Evolutionary conservation across 2,797 vertebrate genomes (phyloP).

Genomic region (Sparidentex hasta): DNA sequence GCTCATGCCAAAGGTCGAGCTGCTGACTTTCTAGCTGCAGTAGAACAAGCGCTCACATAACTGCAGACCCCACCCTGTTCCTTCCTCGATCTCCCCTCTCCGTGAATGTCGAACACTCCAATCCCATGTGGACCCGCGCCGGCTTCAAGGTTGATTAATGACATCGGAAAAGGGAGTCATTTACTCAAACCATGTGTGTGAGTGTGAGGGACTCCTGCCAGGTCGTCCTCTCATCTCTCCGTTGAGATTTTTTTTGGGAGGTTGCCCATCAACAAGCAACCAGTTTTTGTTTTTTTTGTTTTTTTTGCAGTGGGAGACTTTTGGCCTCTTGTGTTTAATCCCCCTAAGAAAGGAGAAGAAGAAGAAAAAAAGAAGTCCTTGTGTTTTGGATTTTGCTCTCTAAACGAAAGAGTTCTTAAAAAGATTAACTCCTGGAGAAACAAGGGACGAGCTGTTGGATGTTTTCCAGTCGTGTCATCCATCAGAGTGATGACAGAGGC

Average conservation of each 20-base stretch:
- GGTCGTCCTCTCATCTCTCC: constrained; percentile 52
- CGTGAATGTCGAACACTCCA: constrained; percentile 34
- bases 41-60: constrained; percentile 50
- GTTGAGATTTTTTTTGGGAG: constrained; percentile 45
- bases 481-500: neutral
- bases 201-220: constrained; percentile 39
- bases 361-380: neutral
- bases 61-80: constrained; percentile 33
- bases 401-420: neutral
- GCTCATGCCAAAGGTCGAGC: constrained; percentile 17
- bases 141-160: constrained; percentile 63
- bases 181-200: constrained; percentile 77
- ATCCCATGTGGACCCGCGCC: constrained; percentile 42
- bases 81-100: constrained; percentile 19
- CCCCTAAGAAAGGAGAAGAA: neutral
- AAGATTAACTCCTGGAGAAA: constrained; percentile 14
- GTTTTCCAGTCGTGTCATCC: constrained; percentile 3
- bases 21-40: constrained; percentile 25
- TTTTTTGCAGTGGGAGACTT: constrained; percentile 43
- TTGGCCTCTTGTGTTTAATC: constrained; percentile 44
- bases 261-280: constrained; percentile 39
- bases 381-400: constrained; percentile 23
- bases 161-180: constrained; percentile 30
- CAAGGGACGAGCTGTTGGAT: neutral
- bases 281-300: neutral